Conservation (phyloP, 1,140 invertebrate species). For the Calephelis virginiensis region DNA sequence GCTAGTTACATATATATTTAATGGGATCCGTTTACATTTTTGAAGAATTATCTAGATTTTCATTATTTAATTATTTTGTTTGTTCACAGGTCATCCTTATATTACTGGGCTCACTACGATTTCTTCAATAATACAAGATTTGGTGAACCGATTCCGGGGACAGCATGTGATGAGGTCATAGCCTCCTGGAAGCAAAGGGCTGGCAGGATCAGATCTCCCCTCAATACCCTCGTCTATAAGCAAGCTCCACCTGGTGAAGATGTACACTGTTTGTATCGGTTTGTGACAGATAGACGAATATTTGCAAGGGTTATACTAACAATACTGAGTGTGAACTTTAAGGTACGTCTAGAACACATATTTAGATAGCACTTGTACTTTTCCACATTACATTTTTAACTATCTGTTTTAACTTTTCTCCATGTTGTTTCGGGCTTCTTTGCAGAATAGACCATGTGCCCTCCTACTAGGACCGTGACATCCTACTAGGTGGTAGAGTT, state of each 20-base stretch:
- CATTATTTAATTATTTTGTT: background rate
- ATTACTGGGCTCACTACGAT: slow-evolving; percentile 95
- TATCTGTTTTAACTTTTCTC: too few species aligned
- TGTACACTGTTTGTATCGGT: slow-evolving; percentile 89
- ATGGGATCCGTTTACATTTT: too few species aligned
- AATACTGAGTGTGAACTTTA: slow-evolving; percentile 84
- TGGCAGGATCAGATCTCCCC: slow-evolving; percentile 86
- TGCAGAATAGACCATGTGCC: too few species aligned
- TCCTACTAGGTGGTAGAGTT: too few species aligned
- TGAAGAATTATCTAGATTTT: too few species aligned
- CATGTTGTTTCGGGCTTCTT: too few species aligned
- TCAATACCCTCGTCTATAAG: slow-evolving; percentile 92
- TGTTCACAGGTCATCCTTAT: slow-evolving; percentile 83
- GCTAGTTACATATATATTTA: too few species aligned
- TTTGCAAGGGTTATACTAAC: slow-evolving; percentile 89
- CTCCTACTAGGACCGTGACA: too few species aligned
- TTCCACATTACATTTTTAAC: too few species aligned
- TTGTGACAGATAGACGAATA: slow-evolving; percentile 88
- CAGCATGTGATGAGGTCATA: slow-evolving; percentile 91
- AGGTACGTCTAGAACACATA: slow-evolving; percentile 48
- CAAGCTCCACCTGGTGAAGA: slow-evolving; percentile 83
- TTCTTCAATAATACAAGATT: slow-evolving; percentile 94
- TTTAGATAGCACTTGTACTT: too few species aligned
- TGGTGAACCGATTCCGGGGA: slow-evolving; percentile 87
- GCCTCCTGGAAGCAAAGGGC: slow-evolving; percentile 86